Evolutionary conservation across 2,113 vertebrate genomes (phyloP).

Genomic region (Guaruba guarouba): DNA sequence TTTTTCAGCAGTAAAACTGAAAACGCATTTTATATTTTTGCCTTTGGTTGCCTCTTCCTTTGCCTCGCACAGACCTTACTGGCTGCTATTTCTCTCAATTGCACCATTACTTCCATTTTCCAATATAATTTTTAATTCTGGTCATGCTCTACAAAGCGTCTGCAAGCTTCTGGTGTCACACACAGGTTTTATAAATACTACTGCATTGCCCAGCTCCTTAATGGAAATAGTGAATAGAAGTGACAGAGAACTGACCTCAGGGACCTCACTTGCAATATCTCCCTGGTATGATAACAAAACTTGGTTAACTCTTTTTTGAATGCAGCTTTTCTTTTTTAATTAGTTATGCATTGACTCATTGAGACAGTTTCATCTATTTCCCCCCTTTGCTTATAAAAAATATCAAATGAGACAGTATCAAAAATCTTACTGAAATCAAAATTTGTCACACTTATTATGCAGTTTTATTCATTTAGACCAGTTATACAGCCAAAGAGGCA

Average conservation of each 20-base stretch:
- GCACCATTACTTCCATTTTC: not conserved
- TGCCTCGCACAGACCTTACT: not conserved
- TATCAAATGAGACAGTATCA: not conserved
- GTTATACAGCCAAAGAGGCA: not conserved
- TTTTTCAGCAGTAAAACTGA: not conserved
- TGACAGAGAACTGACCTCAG: slow-evolving; percentile 43
- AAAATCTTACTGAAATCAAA: not conserved
- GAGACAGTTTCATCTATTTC: not conserved
- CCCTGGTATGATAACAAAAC: slow-evolving; percentile 33
- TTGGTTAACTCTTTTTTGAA: slow-evolving; percentile 17
- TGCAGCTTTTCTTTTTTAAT: slow-evolving; percentile 36
- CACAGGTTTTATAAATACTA: slow-evolving; percentile 29
- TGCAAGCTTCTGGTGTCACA: not conserved
- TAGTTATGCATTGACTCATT: slow-evolving; percentile 38
- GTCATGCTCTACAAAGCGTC: not conserved
- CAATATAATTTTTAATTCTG: not conserved
- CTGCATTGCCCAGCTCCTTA: not conserved
- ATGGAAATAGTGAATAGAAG: slow-evolving; percentile 44
- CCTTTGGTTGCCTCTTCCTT: not conserved
- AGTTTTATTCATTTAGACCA: not conserved
- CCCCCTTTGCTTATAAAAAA: not conserved
- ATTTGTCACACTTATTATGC: not conserved
- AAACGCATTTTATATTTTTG: not conserved
- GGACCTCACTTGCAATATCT: slow-evolving; percentile 45
- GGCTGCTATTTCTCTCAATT: not conserved